Base-by-base conservation (phyloP, 1,140 invertebrate species). In the Euura lappo region DNA sequence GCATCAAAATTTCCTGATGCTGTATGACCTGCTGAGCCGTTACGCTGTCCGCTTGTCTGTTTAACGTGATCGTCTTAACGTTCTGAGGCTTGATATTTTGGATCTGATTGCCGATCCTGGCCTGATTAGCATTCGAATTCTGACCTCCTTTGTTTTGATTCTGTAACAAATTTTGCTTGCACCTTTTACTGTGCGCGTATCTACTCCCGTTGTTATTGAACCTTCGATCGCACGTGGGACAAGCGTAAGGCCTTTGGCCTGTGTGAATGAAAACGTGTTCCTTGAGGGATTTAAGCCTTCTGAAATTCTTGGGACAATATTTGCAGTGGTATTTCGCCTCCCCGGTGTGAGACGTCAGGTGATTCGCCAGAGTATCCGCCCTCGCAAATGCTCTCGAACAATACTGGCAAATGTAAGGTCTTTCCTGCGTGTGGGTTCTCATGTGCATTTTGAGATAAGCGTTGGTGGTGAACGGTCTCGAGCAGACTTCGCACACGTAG, bases 401-500 rank as follows among this genome's bases (percentile, higher is more conserved):
- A 3, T 84, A 84, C 45, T 88, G 84, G 75, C 91, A 93, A 66
- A 89, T 90, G 73, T 90, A 89, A 0, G 91, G 91, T 64, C 89
- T 87, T 71, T 90, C 90, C 51, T 90, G 90, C 69, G 90, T 87
- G 75, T 92, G 91, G 2, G 89, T 89, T 11, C 88, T 82, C 82
- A 89, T 86, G 70, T 91, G 90, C 74, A 85, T 84, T 6, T 87
- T 87, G 3, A 91, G 72, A 8, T 86, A 86, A 0, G 86, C 85
- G 65, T 88, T 86, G 0, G 85, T 89, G 2, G 89, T 89, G 60
- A 90, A 90, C 2, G 86, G 88, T 47, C 92, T 87, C 0, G 88
- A 87, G 75, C 93, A 94, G n/a, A 91, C 90, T 60, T 89, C 87
- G 79, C 93, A 93, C 51, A 91, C 90, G 70, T 91, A 92, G 0